Evolutionary conservation across 2,797 vertebrate genomes (phyloP).

Genomic region (Tarsius wallacei): DNA sequence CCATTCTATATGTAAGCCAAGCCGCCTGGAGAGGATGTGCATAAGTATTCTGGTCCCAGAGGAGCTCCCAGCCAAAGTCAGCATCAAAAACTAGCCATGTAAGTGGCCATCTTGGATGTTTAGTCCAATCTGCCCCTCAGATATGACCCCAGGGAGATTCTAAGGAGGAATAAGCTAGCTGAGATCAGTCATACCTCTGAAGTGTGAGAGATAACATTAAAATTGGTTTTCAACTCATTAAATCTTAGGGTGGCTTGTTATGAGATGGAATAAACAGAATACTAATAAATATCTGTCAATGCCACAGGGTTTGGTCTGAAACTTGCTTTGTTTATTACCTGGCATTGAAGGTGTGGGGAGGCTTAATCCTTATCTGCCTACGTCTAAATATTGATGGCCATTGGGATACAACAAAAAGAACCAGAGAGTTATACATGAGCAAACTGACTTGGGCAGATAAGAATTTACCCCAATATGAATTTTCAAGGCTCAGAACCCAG

Average conservation of each 20-base stretch:
- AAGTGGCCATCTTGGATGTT: neutral
- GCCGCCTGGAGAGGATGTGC: neutral
- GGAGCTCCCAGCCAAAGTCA: neutral
- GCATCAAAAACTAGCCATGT: neutral
- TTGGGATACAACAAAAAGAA: neutral
- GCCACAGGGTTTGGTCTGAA: neutral
- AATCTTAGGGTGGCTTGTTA: constrained; percentile 10
- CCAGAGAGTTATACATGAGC: neutral
- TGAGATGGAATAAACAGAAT: neutral
- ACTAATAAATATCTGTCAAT: neutral
- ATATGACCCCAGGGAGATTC: neutral
- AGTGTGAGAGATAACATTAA: neutral
- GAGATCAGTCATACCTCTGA: neutral
- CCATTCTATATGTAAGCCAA: neutral
- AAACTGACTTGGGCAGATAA: constrained; percentile 26
- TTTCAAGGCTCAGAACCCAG: constrained; percentile 18
- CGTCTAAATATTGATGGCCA: neutral
- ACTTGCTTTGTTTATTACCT: constrained; percentile 43
- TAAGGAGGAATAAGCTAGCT: neutral
- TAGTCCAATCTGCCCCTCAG: neutral
- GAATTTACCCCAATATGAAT: neutral
- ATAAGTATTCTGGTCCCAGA: neutral
- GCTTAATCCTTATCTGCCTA: neutral
- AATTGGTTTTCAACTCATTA: neutral
- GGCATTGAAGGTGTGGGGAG: neutral